Conservation (phyloP, 1,140 invertebrate genomes). For the Apolygus lucorum region DNA sequence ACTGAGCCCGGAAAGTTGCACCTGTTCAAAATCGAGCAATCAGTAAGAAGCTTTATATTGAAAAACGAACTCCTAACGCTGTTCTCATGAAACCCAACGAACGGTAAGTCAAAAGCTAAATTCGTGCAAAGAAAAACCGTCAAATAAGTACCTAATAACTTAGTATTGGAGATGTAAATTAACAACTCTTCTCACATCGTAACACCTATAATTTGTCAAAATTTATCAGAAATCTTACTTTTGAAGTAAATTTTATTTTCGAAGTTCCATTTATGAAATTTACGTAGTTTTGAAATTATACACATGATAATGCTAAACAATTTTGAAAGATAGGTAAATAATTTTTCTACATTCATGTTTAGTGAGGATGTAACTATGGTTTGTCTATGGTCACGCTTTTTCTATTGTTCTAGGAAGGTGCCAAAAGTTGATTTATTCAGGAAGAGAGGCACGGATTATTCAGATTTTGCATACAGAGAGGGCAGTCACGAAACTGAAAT, state of each 20-base stretch:
- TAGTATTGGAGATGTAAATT: too few relatives aligned
- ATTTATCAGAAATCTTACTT: neutral
- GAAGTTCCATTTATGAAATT: neutral
- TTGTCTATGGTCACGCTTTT: neutral
- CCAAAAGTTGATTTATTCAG: slow-evolving; percentile 30
- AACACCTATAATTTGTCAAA: too few relatives aligned
- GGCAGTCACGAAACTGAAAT: slow-evolving; percentile 66
- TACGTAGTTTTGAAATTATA: neutral
- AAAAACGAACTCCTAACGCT: neutral
- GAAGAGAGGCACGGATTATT: slow-evolving; percentile 51
- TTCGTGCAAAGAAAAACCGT: too few relatives aligned
- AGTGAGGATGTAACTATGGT: neutral
- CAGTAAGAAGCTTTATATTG: neutral
- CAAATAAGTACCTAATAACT: too few relatives aligned
- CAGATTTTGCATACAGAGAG: slow-evolving; percentile 68
- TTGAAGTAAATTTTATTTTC: neutral
- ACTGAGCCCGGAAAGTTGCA: too few relatives aligned
- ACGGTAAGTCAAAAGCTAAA: neutral
- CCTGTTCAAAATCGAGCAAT: neutral
- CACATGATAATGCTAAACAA: neutral
- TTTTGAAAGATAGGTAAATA: neutral
- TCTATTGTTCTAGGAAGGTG: slow-evolving; percentile 28
- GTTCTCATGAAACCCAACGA: neutral
- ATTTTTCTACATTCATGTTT: slow-evolving; percentile 1
- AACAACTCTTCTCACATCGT: too few relatives aligned